A percentile compares a stretch with the other conserved stretches of the same genome.
These are phyloP conservation scores for Melinaea marsaeus DNA, from an alignment of 2,888 invertebrate genomes.

Conservation along the genomic window DNA sequence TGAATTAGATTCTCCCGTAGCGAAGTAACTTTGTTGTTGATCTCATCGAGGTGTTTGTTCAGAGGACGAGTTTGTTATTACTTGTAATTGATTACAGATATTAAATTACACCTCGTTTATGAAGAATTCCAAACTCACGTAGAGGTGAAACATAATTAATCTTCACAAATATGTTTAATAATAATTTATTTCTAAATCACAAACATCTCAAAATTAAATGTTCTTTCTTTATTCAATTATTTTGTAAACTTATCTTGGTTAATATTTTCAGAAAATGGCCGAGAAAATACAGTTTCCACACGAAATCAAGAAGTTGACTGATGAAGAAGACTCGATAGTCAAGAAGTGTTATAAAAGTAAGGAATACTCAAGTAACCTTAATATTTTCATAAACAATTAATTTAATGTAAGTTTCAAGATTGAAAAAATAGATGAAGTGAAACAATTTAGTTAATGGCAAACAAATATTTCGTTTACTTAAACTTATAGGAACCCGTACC, in stretches of 20 bases:
- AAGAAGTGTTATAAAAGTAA: constrained; percentile 57
- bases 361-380: too few relatives aligned
- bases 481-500: too few relatives aligned
- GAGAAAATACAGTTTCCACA: constrained; percentile 37
- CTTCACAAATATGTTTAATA: background rate
- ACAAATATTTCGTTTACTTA: too few relatives aligned
- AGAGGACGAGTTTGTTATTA: background rate
- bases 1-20: constrained; percentile 11
- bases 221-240: background rate
- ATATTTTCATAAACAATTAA: too few relatives aligned
- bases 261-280: constrained; percentile 25
- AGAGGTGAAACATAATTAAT: too few relatives aligned
- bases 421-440: too few relatives aligned
- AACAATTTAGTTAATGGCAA: too few relatives aligned
- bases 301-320: constrained; percentile 45
- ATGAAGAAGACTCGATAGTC: constrained; percentile 48
- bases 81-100: background rate
- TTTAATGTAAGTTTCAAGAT: too few relatives aligned
- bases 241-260: background rate
- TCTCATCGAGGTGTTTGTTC: background rate
- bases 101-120: background rate
- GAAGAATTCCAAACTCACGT: background rate
- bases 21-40: background rate
- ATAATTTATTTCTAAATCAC: constrained; percentile 21
- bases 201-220: constrained; percentile 10